Base-by-base conservation (phyloP, 2,888 invertebrate genomes). In the Mechanitis mazaeus region DNA sequence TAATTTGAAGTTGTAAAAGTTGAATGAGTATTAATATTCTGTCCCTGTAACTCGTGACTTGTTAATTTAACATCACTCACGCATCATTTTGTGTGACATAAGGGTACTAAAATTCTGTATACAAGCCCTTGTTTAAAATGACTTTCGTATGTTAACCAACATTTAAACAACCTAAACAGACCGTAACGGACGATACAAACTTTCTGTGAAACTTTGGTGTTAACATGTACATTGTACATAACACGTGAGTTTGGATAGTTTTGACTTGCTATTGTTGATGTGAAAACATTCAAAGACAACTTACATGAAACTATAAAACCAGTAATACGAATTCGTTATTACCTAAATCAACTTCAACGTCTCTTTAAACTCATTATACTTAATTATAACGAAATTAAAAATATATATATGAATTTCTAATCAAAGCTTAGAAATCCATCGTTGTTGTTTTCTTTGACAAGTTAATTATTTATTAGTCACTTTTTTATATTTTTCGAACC, bases 161-260 rank as follows among this genome's bases (percentile, higher is more conserved):
- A 50, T 50, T 50, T 31, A 50, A 31, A 11, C 50, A 50, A 50
- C 28, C 31, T 50, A 31, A 31, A 50, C 50, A 31, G 50, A 50
- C 50, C 31, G 50, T 47, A 47, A 50, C 50, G 28, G 50, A 50
- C 31, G 50, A 31, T 50, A 50, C 31, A 50, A 50, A 50, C 50
- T 50, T 28, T 31, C 28, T 12, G 31, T 31, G 50, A 50, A 42
- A 42, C 31, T 31, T 50, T 31, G 50, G 50, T 50, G 50, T 50
- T 50, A 50, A 50, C 31, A 50, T 50, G 31, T 50, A 50, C n/a
- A 47, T 47, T 47, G 20, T 47, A 47, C 28, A 50, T 50, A 50
- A 50, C 50, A 50, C 50, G 50, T 50, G 28, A 50, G 50, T 50
- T 50, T 42, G 42, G 11, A 50, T 50, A 50, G 50, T 50, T 50